A percentile compares a stretch with the other conserved stretches of the same genome.
phyloP scores from a whole-genome alignment of 2,797 vertebrate species.

The Sus cebifrons region DNA sequence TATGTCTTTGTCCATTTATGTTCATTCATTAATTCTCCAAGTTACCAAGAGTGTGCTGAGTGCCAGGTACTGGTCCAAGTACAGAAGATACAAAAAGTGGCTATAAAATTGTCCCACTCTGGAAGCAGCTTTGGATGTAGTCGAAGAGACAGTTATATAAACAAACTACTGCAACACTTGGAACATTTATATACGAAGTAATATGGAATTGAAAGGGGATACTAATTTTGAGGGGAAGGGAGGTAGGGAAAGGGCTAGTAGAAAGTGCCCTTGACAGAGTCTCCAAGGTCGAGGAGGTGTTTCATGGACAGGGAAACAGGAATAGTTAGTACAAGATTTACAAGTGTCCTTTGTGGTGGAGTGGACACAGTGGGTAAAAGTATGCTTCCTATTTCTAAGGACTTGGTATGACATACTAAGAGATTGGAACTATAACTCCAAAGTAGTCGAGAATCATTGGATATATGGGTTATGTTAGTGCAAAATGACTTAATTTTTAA shows the following conservation, averaged over 20 bases:
- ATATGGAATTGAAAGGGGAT: background rate
- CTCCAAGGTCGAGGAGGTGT: background rate
- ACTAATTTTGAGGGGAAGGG: background rate
- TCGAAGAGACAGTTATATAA: background rate
- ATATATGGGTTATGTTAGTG: background rate
- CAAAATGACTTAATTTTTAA: slow-evolving; percentile 9
- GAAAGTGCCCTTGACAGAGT: background rate
- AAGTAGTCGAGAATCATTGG: background rate
- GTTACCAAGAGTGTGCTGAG: background rate
- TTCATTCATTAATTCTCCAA: background rate
- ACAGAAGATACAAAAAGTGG: background rate
- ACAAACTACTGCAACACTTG: background rate
- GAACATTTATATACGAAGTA: background rate
- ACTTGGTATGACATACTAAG: background rate
- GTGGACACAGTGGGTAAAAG: background rate
- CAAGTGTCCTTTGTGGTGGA: background rate
- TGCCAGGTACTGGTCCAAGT: background rate
- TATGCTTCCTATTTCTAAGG: background rate
- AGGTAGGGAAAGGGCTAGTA: background rate
- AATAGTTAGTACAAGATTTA: background rate
- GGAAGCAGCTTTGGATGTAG: background rate
- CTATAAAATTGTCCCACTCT: background rate
- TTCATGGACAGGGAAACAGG: background rate
- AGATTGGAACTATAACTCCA: background rate
- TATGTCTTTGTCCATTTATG: background rate